These are phyloP conservation scores for Rallus crepitans DNA, from an alignment of 2,797 vertebrate genomes.

Conservation along the genomic window DNA sequence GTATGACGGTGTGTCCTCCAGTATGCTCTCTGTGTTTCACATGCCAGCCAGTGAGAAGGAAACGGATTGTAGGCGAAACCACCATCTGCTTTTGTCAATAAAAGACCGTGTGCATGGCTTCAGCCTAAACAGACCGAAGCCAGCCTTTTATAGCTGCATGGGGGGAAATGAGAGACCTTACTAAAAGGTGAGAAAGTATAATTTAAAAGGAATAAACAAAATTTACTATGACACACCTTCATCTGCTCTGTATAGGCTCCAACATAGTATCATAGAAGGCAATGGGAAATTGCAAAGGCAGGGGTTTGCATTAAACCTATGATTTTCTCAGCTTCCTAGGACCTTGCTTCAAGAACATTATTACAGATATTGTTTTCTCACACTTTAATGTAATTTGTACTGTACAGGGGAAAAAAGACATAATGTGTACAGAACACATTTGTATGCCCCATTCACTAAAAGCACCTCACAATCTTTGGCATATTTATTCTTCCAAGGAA, in stretches of 20 bases:
- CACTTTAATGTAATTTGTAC: constrained; percentile 8
- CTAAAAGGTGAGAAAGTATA: constrained; percentile 38
- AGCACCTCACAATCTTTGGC: background rate
- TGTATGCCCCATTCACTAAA: background rate
- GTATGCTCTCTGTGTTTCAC: background rate
- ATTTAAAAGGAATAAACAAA: constrained; percentile 35
- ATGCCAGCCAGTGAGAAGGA: constrained; percentile 54
- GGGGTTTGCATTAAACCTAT: constrained; percentile 32
- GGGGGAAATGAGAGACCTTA: constrained; percentile 6
- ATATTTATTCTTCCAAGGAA: background rate
- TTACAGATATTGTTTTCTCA: constrained; percentile 42
- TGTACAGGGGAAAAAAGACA: background rate
- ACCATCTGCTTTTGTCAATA: constrained; percentile 76
- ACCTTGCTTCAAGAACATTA: constrained; percentile 8
- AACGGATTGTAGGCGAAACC: constrained; percentile 52
- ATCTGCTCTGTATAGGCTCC: background rate
- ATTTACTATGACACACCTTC: constrained; percentile 4
- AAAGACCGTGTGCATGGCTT: constrained; percentile 25
- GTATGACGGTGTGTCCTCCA: background rate
- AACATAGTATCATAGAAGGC: background rate
- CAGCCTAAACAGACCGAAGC: constrained; percentile 53
- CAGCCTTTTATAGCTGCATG: constrained; percentile 59
- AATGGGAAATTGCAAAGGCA: constrained; percentile 17
- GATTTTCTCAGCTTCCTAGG: constrained; percentile 37
- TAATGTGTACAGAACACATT: background rate